phyloP scores from a whole-genome alignment of 2,888 invertebrate species.

The Andrena trimmerana region DNA sequence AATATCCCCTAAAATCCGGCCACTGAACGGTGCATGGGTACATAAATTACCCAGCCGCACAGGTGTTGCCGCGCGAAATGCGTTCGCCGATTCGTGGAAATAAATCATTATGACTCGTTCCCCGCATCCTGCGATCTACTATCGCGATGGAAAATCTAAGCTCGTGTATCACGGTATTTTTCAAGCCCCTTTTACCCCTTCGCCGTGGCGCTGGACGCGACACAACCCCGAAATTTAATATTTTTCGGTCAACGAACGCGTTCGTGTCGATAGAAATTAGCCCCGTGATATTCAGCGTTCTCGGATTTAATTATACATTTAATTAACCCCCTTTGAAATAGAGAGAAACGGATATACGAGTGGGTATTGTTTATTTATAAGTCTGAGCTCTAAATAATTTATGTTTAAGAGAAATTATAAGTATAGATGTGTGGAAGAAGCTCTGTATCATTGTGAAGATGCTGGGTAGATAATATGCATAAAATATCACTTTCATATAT shows the following conservation, averaged over 20 bases:
- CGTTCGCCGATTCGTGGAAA: conserved; percentile 52
- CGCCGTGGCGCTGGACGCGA: not conserved
- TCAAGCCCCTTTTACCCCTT: conserved; percentile 22
- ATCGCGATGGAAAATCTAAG: conserved; percentile 43
- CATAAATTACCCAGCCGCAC: conserved; percentile 53
- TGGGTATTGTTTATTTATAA: too few species aligned
- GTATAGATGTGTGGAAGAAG: too few species aligned
- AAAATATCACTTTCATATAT: too few species aligned
- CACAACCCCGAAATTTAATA: conserved; percentile 12
- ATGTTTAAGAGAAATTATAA: too few species aligned
- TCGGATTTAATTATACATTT: too few species aligned
- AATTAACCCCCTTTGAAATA: not conserved
- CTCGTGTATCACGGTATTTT: conserved; percentile 45
- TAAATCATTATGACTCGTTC: conserved; percentile 63
- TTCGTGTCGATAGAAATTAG: not conserved
- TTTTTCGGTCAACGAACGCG: not conserved
- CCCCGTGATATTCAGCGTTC: not conserved
- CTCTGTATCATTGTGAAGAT: too few species aligned
- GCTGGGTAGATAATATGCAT: too few species aligned
- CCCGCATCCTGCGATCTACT: conserved; percentile 35
- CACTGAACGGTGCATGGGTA: conserved; percentile 45
- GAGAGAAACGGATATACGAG: not conserved
- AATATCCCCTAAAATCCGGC: conserved; percentile 24
- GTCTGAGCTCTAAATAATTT: too few species aligned
- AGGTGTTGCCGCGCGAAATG: conserved; percentile 55